Percentiles rank a stretch among this genome's conserved stretches.
Evolutionary conservation across 2,888 invertebrate species (phyloP).

Genomic region (Biston betularia): DNA sequence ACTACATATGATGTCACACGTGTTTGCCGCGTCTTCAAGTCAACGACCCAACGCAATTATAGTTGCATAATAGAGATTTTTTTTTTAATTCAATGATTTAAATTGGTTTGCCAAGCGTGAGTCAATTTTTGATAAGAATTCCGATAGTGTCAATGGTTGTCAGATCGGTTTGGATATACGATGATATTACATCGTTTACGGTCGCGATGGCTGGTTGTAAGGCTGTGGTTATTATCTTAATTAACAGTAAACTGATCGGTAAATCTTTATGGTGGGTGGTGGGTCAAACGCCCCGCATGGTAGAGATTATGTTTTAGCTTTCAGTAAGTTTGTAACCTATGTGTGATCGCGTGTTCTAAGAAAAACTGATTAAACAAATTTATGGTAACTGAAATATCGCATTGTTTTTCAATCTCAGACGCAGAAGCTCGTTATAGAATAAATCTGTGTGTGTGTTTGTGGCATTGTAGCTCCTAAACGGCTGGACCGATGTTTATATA

Average conservation of each 20-base stretch:
- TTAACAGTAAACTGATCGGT: conserved; percentile 21
- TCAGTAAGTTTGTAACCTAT: too few relatives aligned
- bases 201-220: conserved; percentile 23
- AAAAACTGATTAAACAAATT: too few relatives aligned
- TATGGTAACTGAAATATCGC: too few relatives aligned
- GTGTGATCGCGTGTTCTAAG: too few relatives aligned
- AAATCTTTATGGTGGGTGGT: neutral
- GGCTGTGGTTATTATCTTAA: conserved; percentile 25
- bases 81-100: conserved; percentile 61
- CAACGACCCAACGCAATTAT: conserved; percentile 79
- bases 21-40: conserved; percentile 66
- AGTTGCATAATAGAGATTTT: conserved; percentile 73
- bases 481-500: too few relatives aligned
- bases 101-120: conserved; percentile 70
- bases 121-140: conserved; percentile 68
- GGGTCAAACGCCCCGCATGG: neutral
- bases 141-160: conserved; percentile 60
- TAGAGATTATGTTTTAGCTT: neutral
- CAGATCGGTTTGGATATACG: conserved; percentile 49
- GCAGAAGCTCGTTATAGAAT: too few relatives aligned
- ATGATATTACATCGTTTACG: conserved; percentile 32
- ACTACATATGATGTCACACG: conserved; percentile 57
- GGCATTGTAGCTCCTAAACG: too few relatives aligned
- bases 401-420: too few relatives aligned
- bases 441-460: too few relatives aligned